phyloP scores from a whole-genome alignment of 1,140 invertebrate genomes.

The Brachionus asplanchnoidis region DNA sequence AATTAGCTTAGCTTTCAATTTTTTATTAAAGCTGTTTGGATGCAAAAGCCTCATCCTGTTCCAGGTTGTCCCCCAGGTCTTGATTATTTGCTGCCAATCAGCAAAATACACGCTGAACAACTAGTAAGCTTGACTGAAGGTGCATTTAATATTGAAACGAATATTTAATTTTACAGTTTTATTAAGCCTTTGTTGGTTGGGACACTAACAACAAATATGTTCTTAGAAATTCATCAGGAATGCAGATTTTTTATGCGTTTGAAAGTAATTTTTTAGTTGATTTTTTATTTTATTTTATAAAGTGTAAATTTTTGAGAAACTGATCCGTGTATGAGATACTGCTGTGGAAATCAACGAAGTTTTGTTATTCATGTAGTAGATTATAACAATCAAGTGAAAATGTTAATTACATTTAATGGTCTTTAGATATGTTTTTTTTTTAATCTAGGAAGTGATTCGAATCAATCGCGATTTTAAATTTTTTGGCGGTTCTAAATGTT shows the following conservation, averaged over 20 bases:
- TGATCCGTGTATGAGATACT: constrained; percentile 70
- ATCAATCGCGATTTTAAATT: constrained; percentile 50
- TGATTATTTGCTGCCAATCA: constrained; percentile 83
- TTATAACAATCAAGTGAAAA: constrained; percentile 63
- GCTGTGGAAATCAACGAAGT: constrained; percentile 69
- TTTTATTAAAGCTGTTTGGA: not conserved
- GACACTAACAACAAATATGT: constrained; percentile 76
- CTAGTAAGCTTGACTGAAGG: constrained; percentile 78
- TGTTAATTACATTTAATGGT: not conserved
- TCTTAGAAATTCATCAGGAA: constrained; percentile 50
- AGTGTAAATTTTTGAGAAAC: constrained; percentile 60
- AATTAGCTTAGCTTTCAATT: not conserved
- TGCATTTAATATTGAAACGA: constrained; percentile 46
- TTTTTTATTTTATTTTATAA: not conserved
- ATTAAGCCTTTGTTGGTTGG: constrained; percentile 70
- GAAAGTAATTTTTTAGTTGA: constrained; percentile 47
- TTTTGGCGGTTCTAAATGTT: constrained; percentile 41
- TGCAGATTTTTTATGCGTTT: constrained; percentile 51
- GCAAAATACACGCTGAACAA: constrained; percentile 78
- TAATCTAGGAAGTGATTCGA: constrained; percentile 48
- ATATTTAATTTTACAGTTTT: not conserved
- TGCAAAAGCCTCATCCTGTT: constrained; percentile 60
- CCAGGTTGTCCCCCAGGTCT: constrained; percentile 79
- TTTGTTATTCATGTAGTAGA: constrained; percentile 83
- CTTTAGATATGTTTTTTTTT: too few relatives aligned